Percentiles rank a stretch among this genome's conserved stretches.
These are phyloP conservation scores for Rhyacophila evoluta DNA, from an alignment of 2,888 invertebrate species.

Conservation along the genomic window DNA sequence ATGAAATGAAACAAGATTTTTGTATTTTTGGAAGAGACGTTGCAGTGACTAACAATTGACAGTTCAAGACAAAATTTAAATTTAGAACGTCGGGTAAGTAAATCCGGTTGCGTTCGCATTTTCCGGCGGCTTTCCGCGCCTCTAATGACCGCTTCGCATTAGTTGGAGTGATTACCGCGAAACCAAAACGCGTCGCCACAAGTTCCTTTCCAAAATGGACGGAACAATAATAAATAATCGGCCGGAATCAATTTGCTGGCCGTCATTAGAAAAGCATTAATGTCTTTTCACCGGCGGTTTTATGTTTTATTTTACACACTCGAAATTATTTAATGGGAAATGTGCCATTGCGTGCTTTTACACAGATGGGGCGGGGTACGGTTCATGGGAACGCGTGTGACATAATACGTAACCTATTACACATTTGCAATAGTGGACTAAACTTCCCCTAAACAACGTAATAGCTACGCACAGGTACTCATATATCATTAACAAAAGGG, in stretches of 20 bases:
- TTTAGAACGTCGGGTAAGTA: not conserved
- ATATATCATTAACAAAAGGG: no score
- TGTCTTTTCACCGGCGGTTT: slow-evolving; percentile 6
- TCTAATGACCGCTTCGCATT: slow-evolving; percentile 17
- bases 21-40: no score
- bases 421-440: not conserved
- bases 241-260: slow-evolving; percentile 14
- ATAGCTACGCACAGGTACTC: not conserved
- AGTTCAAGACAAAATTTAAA: not conserved
- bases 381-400: not conserved
- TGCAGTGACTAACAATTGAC: no score
- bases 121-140: slow-evolving; percentile 18
- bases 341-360: slow-evolving; percentile 15
- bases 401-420: not conserved
- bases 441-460: not conserved
- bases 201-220: slow-evolving; percentile 23
- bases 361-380: slow-evolving; percentile 18
- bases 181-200: slow-evolving; percentile 22
- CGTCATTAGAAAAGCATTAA: slow-evolving; percentile 19
- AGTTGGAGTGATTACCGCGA: slow-evolving; percentile 22
- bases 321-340: slow-evolving; percentile 22
- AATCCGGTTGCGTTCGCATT: slow-evolving; percentile 24
- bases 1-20: no score
- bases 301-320: slow-evolving; percentile 19
- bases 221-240: slow-evolving; percentile 24